Percentiles rank a stretch among this genome's conserved stretches.
Evolutionary conservation across 2,888 invertebrate genomes (phyloP).

Genomic region (Limnephilus lunatus): DNA sequence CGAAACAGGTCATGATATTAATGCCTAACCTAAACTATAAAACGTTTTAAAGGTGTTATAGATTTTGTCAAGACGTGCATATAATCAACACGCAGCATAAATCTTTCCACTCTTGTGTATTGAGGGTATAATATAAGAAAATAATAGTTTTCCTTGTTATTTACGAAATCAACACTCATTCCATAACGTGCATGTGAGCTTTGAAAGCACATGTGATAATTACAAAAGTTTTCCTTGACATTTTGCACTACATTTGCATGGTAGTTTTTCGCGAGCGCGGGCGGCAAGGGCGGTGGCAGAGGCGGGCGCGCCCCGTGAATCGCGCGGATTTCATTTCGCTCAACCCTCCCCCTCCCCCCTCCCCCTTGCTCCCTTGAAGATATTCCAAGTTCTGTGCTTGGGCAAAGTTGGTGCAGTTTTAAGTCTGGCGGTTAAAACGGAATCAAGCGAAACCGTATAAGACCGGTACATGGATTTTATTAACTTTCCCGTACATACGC

Average conservation of each 20-base stretch:
- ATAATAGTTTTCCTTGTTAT: neutral
- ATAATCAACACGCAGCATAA: neutral
- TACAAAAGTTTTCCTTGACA: constrained; percentile 39
- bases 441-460: constrained; percentile 61
- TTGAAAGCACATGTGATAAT: constrained; percentile 39
- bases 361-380: constrained; percentile 46
- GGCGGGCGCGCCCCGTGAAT: constrained; percentile 12
- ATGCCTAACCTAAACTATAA: neutral
- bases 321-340: constrained; percentile 56
- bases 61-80: neutral
- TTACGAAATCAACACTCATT: constrained; percentile 4
- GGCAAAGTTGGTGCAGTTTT: constrained; percentile 59
- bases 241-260: constrained; percentile 43
- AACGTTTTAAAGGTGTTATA: neutral
- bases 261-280: constrained; percentile 13
- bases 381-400: constrained; percentile 56
- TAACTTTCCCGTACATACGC: constrained; percentile 58
- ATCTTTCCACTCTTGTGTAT: neutral
- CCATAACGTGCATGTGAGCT: constrained; percentile 20
- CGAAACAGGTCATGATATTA: neutral
- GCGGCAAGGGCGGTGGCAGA: neutral
- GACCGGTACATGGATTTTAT: constrained; percentile 59
- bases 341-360: constrained; percentile 45
- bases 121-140: neutral
- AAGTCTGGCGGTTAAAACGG: constrained; percentile 60